Evolutionary conservation across 2,113 vertebrate genomes (phyloP).

Genomic region (Sturnira hondurensis): DNA sequence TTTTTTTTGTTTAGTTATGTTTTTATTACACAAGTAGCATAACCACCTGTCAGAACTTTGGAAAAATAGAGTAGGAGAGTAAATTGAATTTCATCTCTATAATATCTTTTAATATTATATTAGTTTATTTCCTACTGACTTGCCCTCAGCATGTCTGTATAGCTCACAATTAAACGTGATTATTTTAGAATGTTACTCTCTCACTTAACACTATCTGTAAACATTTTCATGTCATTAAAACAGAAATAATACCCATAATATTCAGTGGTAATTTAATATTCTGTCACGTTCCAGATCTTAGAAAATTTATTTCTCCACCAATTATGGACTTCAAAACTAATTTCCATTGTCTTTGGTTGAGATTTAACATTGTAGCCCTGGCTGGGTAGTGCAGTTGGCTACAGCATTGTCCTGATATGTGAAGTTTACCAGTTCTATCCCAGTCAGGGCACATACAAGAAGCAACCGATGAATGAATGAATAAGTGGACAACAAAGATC

Average conservation of each 20-base stretch:
- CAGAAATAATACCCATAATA: not conserved
- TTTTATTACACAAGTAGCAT: not conserved
- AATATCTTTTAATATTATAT: not conserved
- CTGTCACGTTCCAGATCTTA: not conserved
- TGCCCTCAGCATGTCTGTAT: fast-evolving
- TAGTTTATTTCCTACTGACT: not conserved
- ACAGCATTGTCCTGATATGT: no score
- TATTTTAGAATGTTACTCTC: not conserved
- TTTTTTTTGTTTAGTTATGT: not conserved
- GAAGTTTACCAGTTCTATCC: no score
- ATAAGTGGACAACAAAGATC: no score
- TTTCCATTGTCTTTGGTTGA: not conserved
- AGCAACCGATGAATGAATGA: no score
- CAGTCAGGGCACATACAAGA: no score
- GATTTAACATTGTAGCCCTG: not conserved
- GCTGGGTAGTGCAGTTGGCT: no score
- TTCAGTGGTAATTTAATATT: not conserved
- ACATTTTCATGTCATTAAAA: not conserved
- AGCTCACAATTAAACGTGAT: not conserved
- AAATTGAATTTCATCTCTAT: not conserved
- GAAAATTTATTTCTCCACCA: not conserved
- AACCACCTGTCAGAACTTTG: not conserved
- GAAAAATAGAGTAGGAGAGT: not conserved
- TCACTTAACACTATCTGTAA: not conserved
- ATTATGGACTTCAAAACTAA: not conserved